Conservation (phyloP, 2,113 vertebrate genomes). For the Calyptomena viridis region DNA sequence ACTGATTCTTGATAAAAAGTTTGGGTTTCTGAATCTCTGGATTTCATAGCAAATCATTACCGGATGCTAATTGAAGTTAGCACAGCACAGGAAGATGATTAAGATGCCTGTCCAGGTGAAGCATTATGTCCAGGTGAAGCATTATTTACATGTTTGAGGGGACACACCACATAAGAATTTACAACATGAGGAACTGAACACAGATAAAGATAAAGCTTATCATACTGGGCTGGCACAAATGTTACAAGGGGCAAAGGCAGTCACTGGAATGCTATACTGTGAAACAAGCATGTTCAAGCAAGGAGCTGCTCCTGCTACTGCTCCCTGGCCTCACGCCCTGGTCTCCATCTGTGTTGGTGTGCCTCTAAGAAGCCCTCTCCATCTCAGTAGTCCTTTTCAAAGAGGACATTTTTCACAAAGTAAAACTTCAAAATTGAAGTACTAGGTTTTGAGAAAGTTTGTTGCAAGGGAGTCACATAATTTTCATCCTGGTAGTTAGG, state of each 20-base stretch:
- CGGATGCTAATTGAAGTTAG: not conserved
- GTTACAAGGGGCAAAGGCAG: not conserved
- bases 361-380: not conserved
- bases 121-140: not conserved
- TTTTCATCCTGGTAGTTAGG: not conserved
- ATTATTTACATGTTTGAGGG: not conserved
- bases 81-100: not conserved
- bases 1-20: not conserved
- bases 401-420: not conserved
- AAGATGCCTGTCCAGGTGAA: not conserved
- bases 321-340: not conserved
- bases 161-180: not conserved
- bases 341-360: not conserved
- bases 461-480: not conserved
- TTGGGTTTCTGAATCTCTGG: not conserved
- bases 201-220: not conserved
- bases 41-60: not conserved
- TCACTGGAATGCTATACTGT: not conserved
- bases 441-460: slow-evolving; percentile 4
- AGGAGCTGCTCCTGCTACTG: not conserved
- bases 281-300: not conserved
- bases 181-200: not conserved
- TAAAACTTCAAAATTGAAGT: not conserved
- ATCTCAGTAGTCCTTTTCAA: not conserved
- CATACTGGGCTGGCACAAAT: not conserved